Percentiles rank a stretch among this genome's conserved stretches.
phyloP scores from a whole-genome alignment of 2,113 vertebrate genomes.

The Nibea coibor region DNA sequence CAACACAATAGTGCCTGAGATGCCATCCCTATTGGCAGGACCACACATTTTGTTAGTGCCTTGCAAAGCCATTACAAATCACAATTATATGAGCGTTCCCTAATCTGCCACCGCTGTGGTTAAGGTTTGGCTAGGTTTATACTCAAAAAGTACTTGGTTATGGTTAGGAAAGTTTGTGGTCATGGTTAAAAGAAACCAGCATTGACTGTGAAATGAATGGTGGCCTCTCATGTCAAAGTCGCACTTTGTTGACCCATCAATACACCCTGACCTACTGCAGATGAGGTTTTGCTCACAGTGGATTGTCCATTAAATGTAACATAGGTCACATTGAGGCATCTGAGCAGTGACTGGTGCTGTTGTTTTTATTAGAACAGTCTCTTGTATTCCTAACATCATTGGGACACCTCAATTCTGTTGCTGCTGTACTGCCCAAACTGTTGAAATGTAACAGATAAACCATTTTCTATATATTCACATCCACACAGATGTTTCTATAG shows the following conservation, averaged over 20 bases:
- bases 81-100: background rate
- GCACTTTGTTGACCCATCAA: background rate
- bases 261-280: background rate
- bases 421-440: background rate
- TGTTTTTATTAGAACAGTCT: background rate
- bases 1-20: background rate
- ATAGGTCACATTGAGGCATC: background rate
- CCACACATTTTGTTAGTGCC: background rate
- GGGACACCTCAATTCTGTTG: background rate
- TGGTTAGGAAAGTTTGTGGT: background rate
- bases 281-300: background rate
- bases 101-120: background rate
- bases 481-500: background rate
- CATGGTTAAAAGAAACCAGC: background rate
- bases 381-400: background rate
- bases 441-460: background rate
- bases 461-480: background rate
- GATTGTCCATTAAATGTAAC: background rate
- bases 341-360: background rate
- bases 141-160: background rate
- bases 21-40: background rate
- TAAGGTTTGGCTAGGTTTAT: background rate
- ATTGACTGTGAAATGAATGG: background rate
- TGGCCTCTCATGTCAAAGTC: background rate
- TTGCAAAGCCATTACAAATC: background rate